phyloP scores from a whole-genome alignment of 2,797 vertebrate species.

The Caiman crocodilus region DNA sequence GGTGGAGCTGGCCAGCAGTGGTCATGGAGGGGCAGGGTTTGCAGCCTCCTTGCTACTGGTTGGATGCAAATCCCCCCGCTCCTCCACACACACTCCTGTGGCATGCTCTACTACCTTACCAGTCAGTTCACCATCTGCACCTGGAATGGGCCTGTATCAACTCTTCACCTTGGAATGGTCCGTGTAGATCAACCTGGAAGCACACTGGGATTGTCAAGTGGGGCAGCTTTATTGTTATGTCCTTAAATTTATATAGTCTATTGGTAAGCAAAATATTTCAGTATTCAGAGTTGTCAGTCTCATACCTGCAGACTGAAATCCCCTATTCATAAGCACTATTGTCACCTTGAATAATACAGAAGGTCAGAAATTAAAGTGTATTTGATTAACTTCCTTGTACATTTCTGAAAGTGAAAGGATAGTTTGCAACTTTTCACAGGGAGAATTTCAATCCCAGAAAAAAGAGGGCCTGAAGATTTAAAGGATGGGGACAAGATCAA shows the following conservation, averaged over 20 bases:
- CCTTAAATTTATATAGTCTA: background rate
- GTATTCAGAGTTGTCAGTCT: background rate
- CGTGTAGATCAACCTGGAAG: background rate
- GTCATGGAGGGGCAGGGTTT: no score
- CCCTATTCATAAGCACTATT: background rate
- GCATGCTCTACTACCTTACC: no score
- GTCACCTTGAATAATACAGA: background rate
- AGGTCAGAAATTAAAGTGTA: background rate
- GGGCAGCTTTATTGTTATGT: background rate
- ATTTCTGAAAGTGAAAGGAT: background rate
- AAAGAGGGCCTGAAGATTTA: background rate
- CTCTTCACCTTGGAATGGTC: background rate
- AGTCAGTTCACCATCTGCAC: no score
- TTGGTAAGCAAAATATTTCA: background rate
- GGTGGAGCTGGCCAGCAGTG: no score
- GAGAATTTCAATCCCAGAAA: background rate
- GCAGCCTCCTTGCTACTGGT: no score
- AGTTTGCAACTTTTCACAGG: background rate
- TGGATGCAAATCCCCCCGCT: no score
- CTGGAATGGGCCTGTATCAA: background rate
- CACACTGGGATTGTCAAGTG: background rate
- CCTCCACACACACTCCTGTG: no score
- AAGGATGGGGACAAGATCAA: background rate
- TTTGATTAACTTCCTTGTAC: background rate
- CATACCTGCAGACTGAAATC: background rate